Evolutionary conservation across 2,797 vertebrate species (phyloP).

Genomic region (Spatula clypeata): DNA sequence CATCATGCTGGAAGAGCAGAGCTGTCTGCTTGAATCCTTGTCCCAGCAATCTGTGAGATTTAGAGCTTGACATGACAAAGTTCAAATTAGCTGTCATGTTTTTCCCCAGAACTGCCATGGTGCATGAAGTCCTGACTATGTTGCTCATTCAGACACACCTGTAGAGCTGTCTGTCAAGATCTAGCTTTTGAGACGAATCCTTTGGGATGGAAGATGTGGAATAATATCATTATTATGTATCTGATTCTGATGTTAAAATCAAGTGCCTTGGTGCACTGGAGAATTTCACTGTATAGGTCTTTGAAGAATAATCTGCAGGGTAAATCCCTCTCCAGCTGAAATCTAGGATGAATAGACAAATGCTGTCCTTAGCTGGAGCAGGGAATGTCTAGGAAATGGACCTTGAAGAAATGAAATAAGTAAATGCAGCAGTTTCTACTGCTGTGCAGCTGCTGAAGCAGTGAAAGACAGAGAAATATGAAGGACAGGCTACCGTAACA

Average conservation of each 20-base stretch:
- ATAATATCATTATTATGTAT: neutral
- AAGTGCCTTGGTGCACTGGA: neutral
- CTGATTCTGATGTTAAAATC: neutral
- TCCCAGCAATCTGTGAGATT: neutral
- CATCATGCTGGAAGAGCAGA: neutral
- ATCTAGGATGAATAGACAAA: neutral
- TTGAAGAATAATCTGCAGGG: neutral
- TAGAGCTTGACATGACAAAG: neutral
- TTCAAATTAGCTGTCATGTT: slow-evolving; percentile 47
- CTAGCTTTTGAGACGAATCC: neutral
- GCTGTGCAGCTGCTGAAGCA: slow-evolving; percentile 31
- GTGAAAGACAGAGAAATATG: slow-evolving; percentile 44
- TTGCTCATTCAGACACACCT: neutral
- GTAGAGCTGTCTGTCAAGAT: neutral
- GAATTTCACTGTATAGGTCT: neutral
- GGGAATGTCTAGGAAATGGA: slow-evolving; percentile 17
- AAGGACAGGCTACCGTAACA: slow-evolving; percentile 46
- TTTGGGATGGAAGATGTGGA: neutral
- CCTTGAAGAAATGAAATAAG: slow-evolving; percentile 15
- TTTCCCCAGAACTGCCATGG: neutral
- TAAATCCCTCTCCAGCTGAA: neutral
- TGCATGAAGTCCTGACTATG: neutral
- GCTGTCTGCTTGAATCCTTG: neutral
- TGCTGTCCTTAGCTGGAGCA: neutral
- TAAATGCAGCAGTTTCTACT: slow-evolving; percentile 42